A percentile compares a stretch with the other conserved stretches of the same genome.
Conservation (phyloP, 2,888 invertebrate species). For the Ecdyonurus torrentis region DNA sequence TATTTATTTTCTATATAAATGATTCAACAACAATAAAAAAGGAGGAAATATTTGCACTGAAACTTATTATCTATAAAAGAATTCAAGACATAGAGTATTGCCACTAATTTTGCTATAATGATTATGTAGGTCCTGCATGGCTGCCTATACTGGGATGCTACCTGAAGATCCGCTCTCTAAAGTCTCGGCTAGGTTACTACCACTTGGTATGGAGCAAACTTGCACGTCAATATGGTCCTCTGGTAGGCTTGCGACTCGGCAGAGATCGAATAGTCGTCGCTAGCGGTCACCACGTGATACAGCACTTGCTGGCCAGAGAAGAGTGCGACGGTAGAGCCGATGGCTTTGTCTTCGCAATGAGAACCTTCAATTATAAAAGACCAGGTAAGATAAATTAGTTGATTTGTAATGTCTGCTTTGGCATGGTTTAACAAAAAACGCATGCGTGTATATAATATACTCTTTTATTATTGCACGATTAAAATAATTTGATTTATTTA, state of each 20-base stretch:
- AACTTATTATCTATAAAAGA: too few species aligned
- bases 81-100: too few species aligned
- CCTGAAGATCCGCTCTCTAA: background rate
- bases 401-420: too few species aligned
- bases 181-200: constrained; percentile 26
- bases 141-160: background rate
- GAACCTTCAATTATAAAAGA: constrained; percentile 48
- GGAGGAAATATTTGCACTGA: too few species aligned
- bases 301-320: constrained; percentile 39
- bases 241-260: constrained; percentile 48
- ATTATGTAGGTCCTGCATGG: background rate
- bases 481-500: too few species aligned
- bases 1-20: too few species aligned
- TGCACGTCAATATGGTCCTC: constrained; percentile 39
- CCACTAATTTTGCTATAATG: too few species aligned
- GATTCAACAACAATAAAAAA: too few species aligned
- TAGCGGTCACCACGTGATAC: constrained; percentile 40
- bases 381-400: constrained; percentile 31
- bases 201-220: constrained; percentile 43
- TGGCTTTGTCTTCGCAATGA: constrained; percentile 46
- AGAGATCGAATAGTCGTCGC: constrained; percentile 41
- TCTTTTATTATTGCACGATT: too few species aligned
- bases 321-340: constrained; percentile 54
- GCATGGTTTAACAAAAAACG: too few species aligned
- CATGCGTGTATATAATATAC: too few species aligned